Conservation (phyloP, 2,113 vertebrate species). For the Hypomesus transpacificus region DNA sequence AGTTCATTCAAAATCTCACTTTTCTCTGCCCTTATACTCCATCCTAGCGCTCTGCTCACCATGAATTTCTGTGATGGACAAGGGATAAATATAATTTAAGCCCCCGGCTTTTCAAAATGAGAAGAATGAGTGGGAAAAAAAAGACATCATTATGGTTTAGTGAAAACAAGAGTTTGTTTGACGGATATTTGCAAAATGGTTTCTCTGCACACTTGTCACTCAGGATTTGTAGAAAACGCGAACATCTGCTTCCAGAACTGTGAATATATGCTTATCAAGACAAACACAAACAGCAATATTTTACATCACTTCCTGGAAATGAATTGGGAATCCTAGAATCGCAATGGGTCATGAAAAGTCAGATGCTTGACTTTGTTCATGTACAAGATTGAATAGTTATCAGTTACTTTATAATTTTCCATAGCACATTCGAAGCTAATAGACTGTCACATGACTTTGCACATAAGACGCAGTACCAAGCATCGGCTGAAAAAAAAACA, state of each 20-base stretch:
- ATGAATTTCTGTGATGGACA: constrained; percentile 62
- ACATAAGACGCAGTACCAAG: background rate
- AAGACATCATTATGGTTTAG: constrained; percentile 59
- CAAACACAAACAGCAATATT: constrained; percentile 36
- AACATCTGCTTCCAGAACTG: constrained; percentile 34
- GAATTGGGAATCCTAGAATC: background rate
- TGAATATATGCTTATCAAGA: constrained; percentile 39
- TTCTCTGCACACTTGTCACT: constrained; percentile 64
- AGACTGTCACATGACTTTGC: background rate
- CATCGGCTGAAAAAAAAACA: constrained; percentile 10
- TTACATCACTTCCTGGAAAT: background rate
- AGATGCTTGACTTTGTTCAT: background rate
- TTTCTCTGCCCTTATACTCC: constrained; percentile 26
- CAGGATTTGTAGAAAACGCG: constrained; percentile 64
- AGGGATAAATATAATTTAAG: constrained; percentile 71
- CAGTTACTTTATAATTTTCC: background rate
- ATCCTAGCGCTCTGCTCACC: constrained; percentile 17
- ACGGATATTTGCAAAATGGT: constrained; percentile 59
- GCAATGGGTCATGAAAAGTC: background rate
- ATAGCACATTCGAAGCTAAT: background rate
- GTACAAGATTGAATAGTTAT: background rate
- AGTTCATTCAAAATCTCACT: constrained; percentile 54
- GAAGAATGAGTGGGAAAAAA: constrained; percentile 41
- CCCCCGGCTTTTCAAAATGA: constrained; percentile 53
- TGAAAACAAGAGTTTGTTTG: constrained; percentile 59